phyloP scores from a whole-genome alignment of 2,797 vertebrate genomes.

The Hydrolagus colliei region DNA sequence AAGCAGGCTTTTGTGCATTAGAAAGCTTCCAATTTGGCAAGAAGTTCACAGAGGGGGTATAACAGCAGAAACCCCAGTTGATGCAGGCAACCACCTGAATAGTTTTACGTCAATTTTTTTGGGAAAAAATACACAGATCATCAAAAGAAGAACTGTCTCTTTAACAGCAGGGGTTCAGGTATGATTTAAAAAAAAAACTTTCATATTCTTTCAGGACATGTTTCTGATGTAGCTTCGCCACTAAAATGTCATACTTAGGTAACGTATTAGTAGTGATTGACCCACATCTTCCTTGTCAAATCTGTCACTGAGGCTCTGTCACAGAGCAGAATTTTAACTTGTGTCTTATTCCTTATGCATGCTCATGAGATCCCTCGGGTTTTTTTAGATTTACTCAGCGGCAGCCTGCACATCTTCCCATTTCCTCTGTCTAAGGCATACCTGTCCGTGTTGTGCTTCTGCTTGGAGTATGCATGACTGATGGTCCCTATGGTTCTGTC shows the following conservation, averaged over 20 bases:
- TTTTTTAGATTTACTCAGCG: constrained; percentile 5
- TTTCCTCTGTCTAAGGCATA: constrained; percentile 20
- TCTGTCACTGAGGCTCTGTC: constrained; percentile 5
- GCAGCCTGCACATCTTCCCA: constrained; percentile 6
- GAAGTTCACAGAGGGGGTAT: too few relatives aligned
- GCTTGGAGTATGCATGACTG: constrained; percentile 21
- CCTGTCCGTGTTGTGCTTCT: constrained; percentile 18
- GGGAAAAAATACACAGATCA: background rate
- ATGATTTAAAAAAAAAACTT: background rate
- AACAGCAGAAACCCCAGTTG: too few relatives aligned
- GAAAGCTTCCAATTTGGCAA: too few relatives aligned
- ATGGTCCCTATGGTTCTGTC: constrained; percentile 29
- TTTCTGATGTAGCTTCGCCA: constrained; percentile 7
- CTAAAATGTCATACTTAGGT: constrained; percentile 24
- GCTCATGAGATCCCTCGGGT: constrained; percentile 25
- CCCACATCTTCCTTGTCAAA: constrained; percentile 25
- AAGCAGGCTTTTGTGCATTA: too few relatives aligned
- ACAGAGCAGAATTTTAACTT: constrained; percentile 25
- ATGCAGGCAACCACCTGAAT: too few relatives aligned
- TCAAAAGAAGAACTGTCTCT: background rate
- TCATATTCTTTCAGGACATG: constrained; percentile 20
- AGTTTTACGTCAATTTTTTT: too few relatives aligned
- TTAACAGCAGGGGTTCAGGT: constrained; percentile 1
- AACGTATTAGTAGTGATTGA: constrained; percentile 21
- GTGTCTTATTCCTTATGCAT: constrained; percentile 22